Percentiles rank a stretch among this genome's conserved stretches.
phyloP scores from a whole-genome alignment of 2,113 vertebrate genomes.

The Solea solea region DNA sequence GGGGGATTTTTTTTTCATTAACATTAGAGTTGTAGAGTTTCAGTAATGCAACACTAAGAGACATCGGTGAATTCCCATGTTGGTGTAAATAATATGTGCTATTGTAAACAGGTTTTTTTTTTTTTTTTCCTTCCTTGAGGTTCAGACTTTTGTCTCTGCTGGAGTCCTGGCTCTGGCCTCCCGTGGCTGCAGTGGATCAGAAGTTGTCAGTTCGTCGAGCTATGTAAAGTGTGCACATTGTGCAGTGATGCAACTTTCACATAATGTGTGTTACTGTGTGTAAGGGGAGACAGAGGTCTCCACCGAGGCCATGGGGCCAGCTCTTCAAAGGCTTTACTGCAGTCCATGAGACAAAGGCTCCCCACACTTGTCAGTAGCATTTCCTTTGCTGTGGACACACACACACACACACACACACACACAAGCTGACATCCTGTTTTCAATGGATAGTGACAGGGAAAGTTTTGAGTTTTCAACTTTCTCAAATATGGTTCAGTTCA shows the following conservation, averaged over 20 bases:
- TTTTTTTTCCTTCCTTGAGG: too few species aligned
- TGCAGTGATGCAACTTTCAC: slow-evolving; percentile 20
- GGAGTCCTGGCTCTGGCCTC: not conserved
- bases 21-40: not conserved
- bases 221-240: slow-evolving; percentile 8
- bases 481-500: too few species aligned
- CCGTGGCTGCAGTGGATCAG: not conserved
- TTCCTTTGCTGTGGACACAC: slow-evolving; percentile 8
- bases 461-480: not conserved
- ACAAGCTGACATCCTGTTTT: not conserved
- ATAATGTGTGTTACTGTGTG: slow-evolving; percentile 15
- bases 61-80: not conserved
- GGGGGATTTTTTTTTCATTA: not conserved
- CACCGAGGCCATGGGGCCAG: slow-evolving; percentile 14
- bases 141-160: not conserved
- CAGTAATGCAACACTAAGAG: not conserved
- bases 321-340: slow-evolving; percentile 27
- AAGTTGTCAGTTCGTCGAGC: slow-evolving; percentile 2
- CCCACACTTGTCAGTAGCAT: slow-evolving; percentile 3
- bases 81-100: not conserved
- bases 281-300: slow-evolving; percentile 5
- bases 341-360: slow-evolving; percentile 41
- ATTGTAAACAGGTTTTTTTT: not conserved
- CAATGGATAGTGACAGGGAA: not conserved
- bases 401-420: slow-evolving; percentile 12